Evolutionary conservation across 2,113 vertebrate species (phyloP), one percentile per base, ranked within the genome.

Genomic region (Neotoma lepida): DNA sequence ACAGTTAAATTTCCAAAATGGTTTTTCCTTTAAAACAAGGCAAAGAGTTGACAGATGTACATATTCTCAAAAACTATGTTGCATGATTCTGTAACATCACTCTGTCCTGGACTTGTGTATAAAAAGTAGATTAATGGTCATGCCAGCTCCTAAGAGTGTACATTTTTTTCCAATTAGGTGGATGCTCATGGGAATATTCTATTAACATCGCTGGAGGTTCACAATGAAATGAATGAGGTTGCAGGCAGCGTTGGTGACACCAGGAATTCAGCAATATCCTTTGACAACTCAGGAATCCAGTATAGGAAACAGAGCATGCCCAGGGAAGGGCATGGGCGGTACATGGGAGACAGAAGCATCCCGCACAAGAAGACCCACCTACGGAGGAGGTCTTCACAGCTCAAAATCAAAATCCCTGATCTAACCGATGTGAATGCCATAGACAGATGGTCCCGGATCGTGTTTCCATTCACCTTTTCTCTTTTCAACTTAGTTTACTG

Each of bases 401-500:
- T 99, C 94, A 99, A 99, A 97, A 99, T 99, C 95, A 99, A 99
- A 98, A 99, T 99, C 97, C 99, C 99, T 0, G 99, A 99, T 98
- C 98, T 99, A 95, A 99, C 99, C 1, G 99, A 99, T 96, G 99
- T 99, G 96, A 99, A 99, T 95, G 98, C 99, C 97, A 99, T 99
- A 64, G 99, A 99, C 98, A 98, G 99, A 96, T 99, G 99, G 99
- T 99, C 99, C 97, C 98, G 99, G 97, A 99, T 99, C 97, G 99
- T 99, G 97, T 99, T 99, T 97, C 99, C 99, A 6, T 98, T 98
- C 97, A 98, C 98, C 24, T 99, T 99, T 98, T 99, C 99, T 97
- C 99, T 99, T 97, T 99, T 99, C 98, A 99, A 99, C 98, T 93
- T 99, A 95, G 99, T 99, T 98, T 99, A 99, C 98, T 99, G 99